These are phyloP conservation scores for Hormaphis cornu DNA, from an alignment of 1,140 invertebrate genomes.

Conservation along the genomic window DNA sequence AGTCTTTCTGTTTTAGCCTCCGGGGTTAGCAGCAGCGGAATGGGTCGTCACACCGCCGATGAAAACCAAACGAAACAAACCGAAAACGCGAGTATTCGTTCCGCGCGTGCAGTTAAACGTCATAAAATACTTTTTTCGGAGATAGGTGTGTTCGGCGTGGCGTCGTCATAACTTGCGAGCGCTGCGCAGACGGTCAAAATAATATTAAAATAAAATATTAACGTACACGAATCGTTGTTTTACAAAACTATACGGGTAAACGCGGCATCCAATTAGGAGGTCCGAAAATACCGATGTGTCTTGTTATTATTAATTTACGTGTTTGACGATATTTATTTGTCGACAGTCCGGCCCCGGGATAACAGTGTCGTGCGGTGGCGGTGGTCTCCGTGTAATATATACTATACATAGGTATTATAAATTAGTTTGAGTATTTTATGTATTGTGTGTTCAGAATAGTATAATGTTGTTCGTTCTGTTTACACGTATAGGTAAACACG, in stretches of 20 bases:
- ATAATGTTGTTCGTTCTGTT: no score
- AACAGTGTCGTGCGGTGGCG: background rate
- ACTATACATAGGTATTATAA: background rate
- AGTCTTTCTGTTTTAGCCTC: no score
- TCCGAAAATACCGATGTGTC: background rate
- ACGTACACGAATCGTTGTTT: no score
- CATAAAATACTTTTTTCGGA: no score
- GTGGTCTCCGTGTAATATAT: background rate
- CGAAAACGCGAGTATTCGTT: background rate
- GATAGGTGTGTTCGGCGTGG: no score
- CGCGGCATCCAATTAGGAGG: conserved; percentile 7
- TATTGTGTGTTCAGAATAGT: no score
- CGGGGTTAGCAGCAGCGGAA: background rate
- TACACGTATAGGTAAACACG: no score
- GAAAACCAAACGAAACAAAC: background rate
- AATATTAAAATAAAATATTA: background rate
- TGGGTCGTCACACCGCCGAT: background rate
- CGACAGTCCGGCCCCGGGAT: background rate
- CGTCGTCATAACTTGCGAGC: no score
- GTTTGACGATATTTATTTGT: conserved; percentile 1
- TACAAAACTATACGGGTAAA: no score
- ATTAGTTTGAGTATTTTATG: no score
- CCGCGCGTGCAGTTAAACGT: no score
- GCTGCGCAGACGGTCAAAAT: background rate
- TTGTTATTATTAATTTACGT: background rate